Conservation (phyloP, 2,888 invertebrate species). For the Xylophagus ater region DNA sequence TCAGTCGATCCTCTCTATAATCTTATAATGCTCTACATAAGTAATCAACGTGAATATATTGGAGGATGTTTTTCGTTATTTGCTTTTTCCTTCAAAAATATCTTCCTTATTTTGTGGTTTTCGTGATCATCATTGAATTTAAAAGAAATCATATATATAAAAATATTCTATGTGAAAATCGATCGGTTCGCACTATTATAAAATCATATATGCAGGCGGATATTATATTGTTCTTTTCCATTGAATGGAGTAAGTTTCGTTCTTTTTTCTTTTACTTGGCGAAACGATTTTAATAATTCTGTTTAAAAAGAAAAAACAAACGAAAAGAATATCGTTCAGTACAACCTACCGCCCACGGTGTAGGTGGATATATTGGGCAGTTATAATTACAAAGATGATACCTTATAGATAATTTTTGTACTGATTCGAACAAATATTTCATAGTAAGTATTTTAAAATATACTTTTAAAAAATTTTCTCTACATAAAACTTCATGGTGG, state of each 20-base stretch:
- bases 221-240: neutral
- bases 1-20: neutral
- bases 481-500: neutral
- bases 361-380: slow-evolving; percentile 20
- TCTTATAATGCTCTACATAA: slow-evolving; percentile 7
- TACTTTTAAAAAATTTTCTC: neutral
- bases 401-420: slow-evolving; percentile 11
- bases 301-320: neutral
- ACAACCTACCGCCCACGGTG: slow-evolving; percentile 19
- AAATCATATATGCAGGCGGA: neutral
- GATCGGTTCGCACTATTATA: too few relatives aligned
- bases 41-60: too few relatives aligned
- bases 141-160: too few relatives aligned
- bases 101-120: too few relatives aligned
- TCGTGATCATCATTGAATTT: too few relatives aligned
- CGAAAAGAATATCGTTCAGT: slow-evolving; percentile 10
- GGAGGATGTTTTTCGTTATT: too few relatives aligned
- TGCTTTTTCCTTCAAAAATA: too few relatives aligned
- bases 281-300: slow-evolving; percentile 7
- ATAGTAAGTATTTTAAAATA: neutral
- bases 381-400: slow-evolving; percentile 18
- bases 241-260: too few relatives aligned
- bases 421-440: neutral
- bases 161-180: too few relatives aligned
- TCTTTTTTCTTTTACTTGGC: slow-evolving; percentile 5